A percentile compares a stretch with the other conserved stretches of the same genome.
Conservation (phyloP, 2,888 invertebrate species). For the Nowickia ferox region DNA sequence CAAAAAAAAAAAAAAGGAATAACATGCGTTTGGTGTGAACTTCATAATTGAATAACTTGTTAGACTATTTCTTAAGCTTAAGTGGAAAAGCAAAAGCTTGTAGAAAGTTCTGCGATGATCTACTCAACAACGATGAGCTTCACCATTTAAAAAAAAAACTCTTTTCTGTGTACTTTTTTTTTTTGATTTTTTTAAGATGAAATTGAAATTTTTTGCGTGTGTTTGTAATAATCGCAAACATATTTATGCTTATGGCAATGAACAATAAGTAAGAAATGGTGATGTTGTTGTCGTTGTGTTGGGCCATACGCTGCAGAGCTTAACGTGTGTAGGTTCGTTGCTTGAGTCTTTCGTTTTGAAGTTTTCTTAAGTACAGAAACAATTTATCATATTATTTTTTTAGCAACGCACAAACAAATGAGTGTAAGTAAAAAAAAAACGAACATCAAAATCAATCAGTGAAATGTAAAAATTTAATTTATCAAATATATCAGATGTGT, state of each 20-base stretch:
- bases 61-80: too few relatives aligned
- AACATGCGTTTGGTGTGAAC: too few relatives aligned
- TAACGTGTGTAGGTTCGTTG: conserved; percentile 38
- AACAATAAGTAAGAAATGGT: neutral
- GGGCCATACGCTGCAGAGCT: neutral
- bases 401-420: neutral
- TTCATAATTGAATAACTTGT: too few relatives aligned
- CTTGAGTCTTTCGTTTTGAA: conserved; percentile 56
- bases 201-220: conserved; percentile 31
- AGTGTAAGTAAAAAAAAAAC: conserved; percentile 6
- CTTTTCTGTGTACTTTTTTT: neutral
- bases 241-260: neutral
- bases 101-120: too few relatives aligned
- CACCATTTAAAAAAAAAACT: too few relatives aligned
- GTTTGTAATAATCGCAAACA: neutral
- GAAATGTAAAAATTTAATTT: conserved; percentile 32
- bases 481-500: conserved; percentile 26
- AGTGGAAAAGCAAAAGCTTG: too few relatives aligned
- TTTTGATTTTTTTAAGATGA: neutral
- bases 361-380: neutral
- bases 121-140: too few relatives aligned
- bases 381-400: conserved; percentile 43
- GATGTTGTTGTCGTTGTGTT: neutral
- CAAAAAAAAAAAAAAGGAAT: too few relatives aligned
- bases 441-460: conserved; percentile 61